A percentile compares a stretch with the other conserved stretches of the same genome.
Evolutionary conservation across 2,113 vertebrate species (phyloP).

Genomic region (Girardinichthys multiradiatus): DNA sequence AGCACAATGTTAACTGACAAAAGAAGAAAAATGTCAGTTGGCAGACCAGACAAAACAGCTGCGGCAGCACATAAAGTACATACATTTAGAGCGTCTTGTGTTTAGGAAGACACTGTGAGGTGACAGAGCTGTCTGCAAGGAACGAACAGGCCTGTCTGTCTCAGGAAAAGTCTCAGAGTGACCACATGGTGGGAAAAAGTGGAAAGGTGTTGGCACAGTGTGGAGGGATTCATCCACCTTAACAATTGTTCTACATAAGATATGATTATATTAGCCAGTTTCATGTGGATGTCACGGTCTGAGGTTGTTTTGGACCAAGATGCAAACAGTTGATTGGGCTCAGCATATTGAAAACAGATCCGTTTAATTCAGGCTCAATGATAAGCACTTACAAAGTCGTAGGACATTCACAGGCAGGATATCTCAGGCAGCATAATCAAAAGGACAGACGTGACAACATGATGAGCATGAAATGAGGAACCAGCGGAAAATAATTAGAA

Average conservation of each 20-base stretch:
- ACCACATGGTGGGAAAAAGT: conserved; percentile 36
- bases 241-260: conserved; percentile 35
- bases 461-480: too few relatives aligned
- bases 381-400: too few relatives aligned
- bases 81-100: neutral
- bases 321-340: too few relatives aligned
- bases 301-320: too few relatives aligned
- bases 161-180: conserved; percentile 34
- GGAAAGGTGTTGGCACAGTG: conserved; percentile 39
- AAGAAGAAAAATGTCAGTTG: neutral
- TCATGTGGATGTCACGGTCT: conserved; percentile 15
- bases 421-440: too few relatives aligned
- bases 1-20: conserved; percentile 15
- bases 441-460: too few relatives aligned
- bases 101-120: neutral
- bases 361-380: too few relatives aligned
- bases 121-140: conserved; percentile 40
- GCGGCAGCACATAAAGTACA: neutral
- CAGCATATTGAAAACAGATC: too few relatives aligned
- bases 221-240: conserved; percentile 55
- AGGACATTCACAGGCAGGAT: too few relatives aligned
- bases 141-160: conserved; percentile 53
- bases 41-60: conserved; percentile 1
- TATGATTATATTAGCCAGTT: conserved; percentile 17
- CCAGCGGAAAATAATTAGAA: too few relatives aligned